A percentile compares a stretch with the other conserved stretches of the same genome.
phyloP scores from a whole-genome alignment of 2,888 invertebrate species.

The Zygogramma bicolorata region DNA sequence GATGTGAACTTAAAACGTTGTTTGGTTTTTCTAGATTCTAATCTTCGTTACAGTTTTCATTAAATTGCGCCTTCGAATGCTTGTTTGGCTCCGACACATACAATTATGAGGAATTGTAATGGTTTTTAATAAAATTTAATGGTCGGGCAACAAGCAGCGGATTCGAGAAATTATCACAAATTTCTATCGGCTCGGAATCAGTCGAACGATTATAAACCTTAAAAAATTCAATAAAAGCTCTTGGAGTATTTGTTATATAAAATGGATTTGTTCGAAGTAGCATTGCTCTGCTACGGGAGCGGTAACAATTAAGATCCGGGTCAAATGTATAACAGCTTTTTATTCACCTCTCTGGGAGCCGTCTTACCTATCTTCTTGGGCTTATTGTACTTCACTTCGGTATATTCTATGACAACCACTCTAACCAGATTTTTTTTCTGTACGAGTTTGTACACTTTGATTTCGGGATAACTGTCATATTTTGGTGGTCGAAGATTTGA shows the following conservation, averaged over 20 bases:
- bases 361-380: too few species aligned
- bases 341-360: too few species aligned
- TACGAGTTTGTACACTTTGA: too few species aligned
- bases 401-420: too few species aligned
- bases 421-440: too few species aligned
- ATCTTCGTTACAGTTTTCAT: conserved; percentile 25
- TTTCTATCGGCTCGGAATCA: conserved; percentile 12
- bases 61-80: background rate
- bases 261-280: background rate
- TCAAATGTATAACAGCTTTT: too few species aligned
- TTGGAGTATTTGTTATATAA: background rate
- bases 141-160: conserved; percentile 5
- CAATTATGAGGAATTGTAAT: conserved; percentile 20
- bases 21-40: conserved; percentile 3
- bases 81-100: conserved; percentile 13
- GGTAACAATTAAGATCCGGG: background rate
- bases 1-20: conserved; percentile 3
- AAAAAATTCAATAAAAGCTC: background rate
- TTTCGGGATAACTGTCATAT: too few species aligned
- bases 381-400: too few species aligned
- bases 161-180: conserved; percentile 18
- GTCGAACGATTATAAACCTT: conserved; percentile 1
- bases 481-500: too few species aligned
- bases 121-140: conserved; percentile 23
- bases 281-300: background rate